Evolutionary conservation across 2,888 invertebrate species (phyloP).

Genomic region (Nemotelus pantherinus): DNA sequence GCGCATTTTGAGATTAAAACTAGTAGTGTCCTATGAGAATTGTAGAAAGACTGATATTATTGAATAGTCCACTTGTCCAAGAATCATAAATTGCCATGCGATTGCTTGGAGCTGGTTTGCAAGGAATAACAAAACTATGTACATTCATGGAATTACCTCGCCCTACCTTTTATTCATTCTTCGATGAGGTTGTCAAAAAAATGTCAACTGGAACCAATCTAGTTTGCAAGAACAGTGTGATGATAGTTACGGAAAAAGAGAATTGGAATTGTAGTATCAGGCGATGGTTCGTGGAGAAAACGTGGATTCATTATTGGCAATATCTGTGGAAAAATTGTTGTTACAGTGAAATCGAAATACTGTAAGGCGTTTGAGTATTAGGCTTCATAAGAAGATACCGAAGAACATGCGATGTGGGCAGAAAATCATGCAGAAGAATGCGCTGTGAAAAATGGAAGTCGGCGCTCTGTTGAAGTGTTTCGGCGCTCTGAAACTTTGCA

Average conservation of each 20-base stretch:
- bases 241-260: neutral
- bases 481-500: neutral
- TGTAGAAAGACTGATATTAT: neutral
- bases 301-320: neutral
- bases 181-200: no score
- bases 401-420: slow-evolving; percentile 1
- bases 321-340: neutral
- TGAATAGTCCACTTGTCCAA: neutral
- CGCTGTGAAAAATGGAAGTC: slow-evolving; percentile 5
- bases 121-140: neutral
- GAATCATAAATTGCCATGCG: neutral
- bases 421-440: neutral
- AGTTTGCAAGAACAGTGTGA: no score
- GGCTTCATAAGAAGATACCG: neutral
- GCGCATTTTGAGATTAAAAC: neutral
- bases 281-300: neutral
- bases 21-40: slow-evolving; percentile 1
- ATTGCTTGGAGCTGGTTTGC: neutral
- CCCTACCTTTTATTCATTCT: neutral
- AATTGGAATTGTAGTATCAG: neutral
- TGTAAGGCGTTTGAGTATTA: neutral
- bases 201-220: no score
- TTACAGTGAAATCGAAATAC: neutral
- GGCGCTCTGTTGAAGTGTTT: neutral
- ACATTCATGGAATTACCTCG: neutral